These are phyloP conservation scores for Excalfactoria chinensis DNA, from an alignment of 2,113 vertebrate species.

Conservation along the genomic window DNA sequence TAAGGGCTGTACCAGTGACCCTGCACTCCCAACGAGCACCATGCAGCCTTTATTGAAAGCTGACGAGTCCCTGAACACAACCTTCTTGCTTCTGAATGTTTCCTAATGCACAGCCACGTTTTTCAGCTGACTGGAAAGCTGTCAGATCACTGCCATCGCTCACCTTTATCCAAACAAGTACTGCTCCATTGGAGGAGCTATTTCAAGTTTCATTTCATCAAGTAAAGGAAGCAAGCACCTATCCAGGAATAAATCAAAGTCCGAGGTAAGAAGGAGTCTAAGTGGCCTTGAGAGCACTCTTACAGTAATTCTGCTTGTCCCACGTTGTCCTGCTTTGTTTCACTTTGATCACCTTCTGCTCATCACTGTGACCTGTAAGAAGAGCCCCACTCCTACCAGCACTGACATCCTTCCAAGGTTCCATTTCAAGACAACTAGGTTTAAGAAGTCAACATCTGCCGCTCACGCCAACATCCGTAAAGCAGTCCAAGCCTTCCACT, in stretches of 20 bases:
- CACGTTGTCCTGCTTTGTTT: not conserved
- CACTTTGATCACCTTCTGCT: not conserved
- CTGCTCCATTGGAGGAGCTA: not conserved
- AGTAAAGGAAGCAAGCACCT: not conserved
- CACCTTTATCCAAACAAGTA: not conserved
- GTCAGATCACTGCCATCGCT: too few species aligned
- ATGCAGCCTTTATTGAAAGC: fast-evolving
- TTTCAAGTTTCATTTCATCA: not conserved
- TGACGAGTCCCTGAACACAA: not conserved
- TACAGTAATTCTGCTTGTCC: not conserved
- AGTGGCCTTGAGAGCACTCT: fast-evolving
- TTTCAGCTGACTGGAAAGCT: not conserved
- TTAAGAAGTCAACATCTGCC: not conserved
- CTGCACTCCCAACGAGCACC: not conserved
- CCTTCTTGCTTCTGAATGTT: not conserved
- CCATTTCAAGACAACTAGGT: not conserved
- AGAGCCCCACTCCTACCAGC: not conserved
- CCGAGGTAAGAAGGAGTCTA: not conserved
- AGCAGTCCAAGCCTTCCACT: not conserved
- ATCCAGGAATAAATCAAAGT: not conserved
- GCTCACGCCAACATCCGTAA: not conserved
- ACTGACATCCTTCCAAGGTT: not conserved
- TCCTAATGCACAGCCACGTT: not conserved
- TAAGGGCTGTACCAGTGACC: not conserved
- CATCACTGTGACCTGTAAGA: not conserved